Percentiles rank a stretch among this genome's conserved stretches.
Evolutionary conservation across 2,888 invertebrate genomes (phyloP).

Genomic region (Drosophila leonis): DNA sequence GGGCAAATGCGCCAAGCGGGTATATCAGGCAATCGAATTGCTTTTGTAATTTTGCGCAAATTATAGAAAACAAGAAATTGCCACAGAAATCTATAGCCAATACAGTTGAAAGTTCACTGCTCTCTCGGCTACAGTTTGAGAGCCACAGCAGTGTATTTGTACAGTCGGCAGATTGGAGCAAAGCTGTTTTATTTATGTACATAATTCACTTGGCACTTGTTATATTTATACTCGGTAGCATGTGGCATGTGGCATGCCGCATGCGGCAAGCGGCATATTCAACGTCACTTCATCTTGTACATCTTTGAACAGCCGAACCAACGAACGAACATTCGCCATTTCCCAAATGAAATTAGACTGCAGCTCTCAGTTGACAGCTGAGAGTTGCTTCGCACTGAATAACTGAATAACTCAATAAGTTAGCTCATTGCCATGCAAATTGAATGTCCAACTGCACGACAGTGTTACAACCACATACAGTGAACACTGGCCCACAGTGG

Average conservation of each 20-base stretch:
- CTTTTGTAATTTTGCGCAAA: neutral
- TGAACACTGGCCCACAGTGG: neutral
- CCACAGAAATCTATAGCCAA: neutral
- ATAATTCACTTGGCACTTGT: conserved; percentile 79
- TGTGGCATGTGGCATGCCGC: conserved; percentile 46
- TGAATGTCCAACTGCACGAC: conserved; percentile 40
- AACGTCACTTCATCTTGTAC: conserved; percentile 70
- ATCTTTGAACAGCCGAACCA: conserved; percentile 16
- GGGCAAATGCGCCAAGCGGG: neutral
- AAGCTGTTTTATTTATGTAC: conserved; percentile 72
- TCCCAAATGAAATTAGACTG: conserved; percentile 62
- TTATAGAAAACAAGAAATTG: too few relatives aligned
- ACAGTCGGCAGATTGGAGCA: neutral
- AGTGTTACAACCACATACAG: conserved; percentile 4
- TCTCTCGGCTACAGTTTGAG: neutral
- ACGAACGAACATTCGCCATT: conserved; percentile 24
- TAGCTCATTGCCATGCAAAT: conserved; percentile 62
- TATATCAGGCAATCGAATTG: neutral
- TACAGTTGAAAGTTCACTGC: neutral
- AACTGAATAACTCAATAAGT: conserved; percentile 63
- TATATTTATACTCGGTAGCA: conserved; percentile 72
- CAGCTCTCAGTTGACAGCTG: conserved; percentile 21
- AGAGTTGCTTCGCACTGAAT: conserved; percentile 28
- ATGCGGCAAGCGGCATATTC: conserved; percentile 41
- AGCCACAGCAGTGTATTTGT: conserved; percentile 3